Evolutionary conservation across 1,140 invertebrate species (phyloP).

Genomic region (Drosophila orosa): DNA sequence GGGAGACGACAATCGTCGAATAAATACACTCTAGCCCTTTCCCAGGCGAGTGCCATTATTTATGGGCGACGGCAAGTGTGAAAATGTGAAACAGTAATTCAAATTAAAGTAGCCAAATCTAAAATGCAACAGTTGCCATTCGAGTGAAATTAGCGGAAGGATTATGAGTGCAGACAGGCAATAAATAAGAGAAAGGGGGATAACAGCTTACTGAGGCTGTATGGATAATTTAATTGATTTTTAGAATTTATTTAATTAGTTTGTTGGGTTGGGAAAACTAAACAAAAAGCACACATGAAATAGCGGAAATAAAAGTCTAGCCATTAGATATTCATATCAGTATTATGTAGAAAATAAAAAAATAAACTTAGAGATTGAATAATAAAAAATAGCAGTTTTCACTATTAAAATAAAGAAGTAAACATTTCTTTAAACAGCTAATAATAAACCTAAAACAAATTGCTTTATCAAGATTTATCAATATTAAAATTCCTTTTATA

Average conservation of each 20-base stretch:
- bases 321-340: too few species aligned
- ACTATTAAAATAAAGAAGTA: too few species aligned
- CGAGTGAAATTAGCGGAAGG: constrained; percentile 23
- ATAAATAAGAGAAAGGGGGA: background rate
- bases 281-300: background rate
- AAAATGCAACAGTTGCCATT: constrained; percentile 21
- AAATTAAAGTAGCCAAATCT: constrained; percentile 46
- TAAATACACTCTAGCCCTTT: constrained; percentile 12
- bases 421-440: too few species aligned
- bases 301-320: too few species aligned
- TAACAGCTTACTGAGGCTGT: too few species aligned
- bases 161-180: constrained; percentile 1
- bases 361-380: too few species aligned
- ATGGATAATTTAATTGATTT: background rate
- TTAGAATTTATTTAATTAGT: background rate
- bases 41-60: constrained; percentile 29
- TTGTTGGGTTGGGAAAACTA: background rate
- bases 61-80: constrained; percentile 45
- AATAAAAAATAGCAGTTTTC: too few species aligned
- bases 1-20: constrained; percentile 24
- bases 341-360: too few species aligned
- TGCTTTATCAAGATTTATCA: background rate
- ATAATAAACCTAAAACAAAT: too few species aligned
- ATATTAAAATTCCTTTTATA: background rate
- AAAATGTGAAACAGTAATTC: constrained; percentile 47